Evolutionary conservation across 2,888 invertebrate genomes (phyloP).

Genomic region (Amphipyra berbera): DNA sequence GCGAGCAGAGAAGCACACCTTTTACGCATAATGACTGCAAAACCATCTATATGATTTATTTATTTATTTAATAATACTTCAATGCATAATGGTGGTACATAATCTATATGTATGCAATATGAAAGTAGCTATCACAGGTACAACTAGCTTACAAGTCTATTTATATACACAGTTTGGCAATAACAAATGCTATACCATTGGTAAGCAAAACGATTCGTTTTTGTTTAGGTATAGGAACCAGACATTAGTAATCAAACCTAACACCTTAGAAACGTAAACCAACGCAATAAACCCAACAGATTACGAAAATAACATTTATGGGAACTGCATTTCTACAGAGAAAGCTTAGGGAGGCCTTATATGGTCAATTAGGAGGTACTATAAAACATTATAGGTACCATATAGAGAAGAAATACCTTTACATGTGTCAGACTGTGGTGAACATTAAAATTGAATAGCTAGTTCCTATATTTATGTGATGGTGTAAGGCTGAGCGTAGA

Average conservation of each 20-base stretch:
- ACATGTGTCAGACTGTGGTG: slow-evolving; percentile 21
- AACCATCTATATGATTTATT: too few species aligned
- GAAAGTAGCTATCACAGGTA: too few species aligned
- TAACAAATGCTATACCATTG: too few species aligned
- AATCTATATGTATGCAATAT: too few species aligned
- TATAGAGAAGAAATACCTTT: slow-evolving; percentile 29
- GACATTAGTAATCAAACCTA: neutral
- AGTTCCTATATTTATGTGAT: slow-evolving; percentile 17
- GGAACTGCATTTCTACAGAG: slow-evolving; percentile 23
- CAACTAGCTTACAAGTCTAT: too few species aligned
- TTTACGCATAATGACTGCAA: too few species aligned
- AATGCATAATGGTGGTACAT: too few species aligned
- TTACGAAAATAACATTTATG: slow-evolving; percentile 40
- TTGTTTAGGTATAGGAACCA: too few species aligned
- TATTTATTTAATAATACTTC: too few species aligned
- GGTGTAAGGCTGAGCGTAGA: slow-evolving; percentile 14
- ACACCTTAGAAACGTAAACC: slow-evolving; percentile 26
- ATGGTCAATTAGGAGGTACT: slow-evolving; percentile 27
- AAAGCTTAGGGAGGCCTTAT: slow-evolving; percentile 38
- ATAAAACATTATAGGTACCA: slow-evolving; percentile 42
- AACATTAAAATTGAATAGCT: slow-evolving; percentile 43
- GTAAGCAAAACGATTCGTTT: too few species aligned
- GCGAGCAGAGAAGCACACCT: too few species aligned
- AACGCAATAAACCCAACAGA: neutral
- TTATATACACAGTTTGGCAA: too few species aligned